These are phyloP conservation scores for Thymelicus acteon DNA, from an alignment of 2,888 invertebrate species.

Conservation along the genomic window DNA sequence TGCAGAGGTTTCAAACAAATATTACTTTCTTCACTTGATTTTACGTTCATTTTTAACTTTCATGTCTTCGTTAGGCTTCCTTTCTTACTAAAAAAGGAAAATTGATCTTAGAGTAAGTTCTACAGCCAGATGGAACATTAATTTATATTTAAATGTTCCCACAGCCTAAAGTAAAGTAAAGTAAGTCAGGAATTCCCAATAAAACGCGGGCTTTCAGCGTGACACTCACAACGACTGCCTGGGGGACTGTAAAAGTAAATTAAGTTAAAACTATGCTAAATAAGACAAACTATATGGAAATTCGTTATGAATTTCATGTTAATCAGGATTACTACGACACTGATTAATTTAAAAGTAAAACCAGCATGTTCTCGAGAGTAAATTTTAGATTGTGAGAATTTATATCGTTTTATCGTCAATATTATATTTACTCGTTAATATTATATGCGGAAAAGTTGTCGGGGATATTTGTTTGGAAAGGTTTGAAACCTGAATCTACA, in stretches of 20 bases:
- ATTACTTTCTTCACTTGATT: too few species aligned
- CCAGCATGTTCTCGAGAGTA: too few species aligned
- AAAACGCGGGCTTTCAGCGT: conserved; percentile 19
- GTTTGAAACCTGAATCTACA: too few species aligned
- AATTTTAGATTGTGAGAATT: too few species aligned
- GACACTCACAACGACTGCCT: conserved; percentile 27
- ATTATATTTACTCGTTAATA: too few species aligned
- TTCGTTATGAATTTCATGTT: conserved; percentile 5
- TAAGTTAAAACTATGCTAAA: conserved; percentile 33
- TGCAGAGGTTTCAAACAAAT: too few species aligned
- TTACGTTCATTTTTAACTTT: background rate
- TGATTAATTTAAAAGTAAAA: too few species aligned
- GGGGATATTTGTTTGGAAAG: too few species aligned
- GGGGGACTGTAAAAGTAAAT: conserved; percentile 35
- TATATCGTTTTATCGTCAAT: too few species aligned
- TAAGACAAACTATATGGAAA: background rate
- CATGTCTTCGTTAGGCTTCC: background rate
- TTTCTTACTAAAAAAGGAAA: background rate
- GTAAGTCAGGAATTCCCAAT: conserved; percentile 19
- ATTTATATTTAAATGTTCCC: conserved; percentile 25
- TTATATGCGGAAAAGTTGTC: too few species aligned
- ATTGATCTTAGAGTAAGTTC: conserved; percentile 5
- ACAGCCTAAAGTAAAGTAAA: conserved; percentile 14
- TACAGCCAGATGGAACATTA: conserved; percentile 5
- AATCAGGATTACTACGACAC: background rate